Base-by-base conservation (phyloP, 2,888 invertebrate genomes). In the Oligia fasciuncula region DNA sequence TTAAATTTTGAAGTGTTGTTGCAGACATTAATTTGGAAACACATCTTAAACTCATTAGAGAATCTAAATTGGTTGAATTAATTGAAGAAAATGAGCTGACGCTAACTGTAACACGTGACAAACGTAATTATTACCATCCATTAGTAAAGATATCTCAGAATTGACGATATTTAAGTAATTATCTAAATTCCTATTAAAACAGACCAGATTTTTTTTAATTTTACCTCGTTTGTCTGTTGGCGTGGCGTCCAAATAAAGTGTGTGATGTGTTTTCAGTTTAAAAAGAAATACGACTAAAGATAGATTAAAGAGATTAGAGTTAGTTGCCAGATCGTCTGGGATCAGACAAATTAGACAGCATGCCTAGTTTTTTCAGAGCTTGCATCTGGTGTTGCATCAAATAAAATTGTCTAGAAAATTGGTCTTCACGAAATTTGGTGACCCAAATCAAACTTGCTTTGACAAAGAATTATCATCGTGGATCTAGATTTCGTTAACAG, bases 231-330 rank as follows among this genome's bases (percentile, higher is more conserved):
- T 54, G 68, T 29, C 57, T 49, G 62, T 51, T 54, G 57, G 57
- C n/a, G 17, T 19, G 14, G 19, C 14, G 11, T 68, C 14, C 13
- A 40, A 76, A 81, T 78, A 77, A 78, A 76, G 43, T 67, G n/a
- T 23, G 77, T 49, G 70, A 77, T 62, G 17, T 62, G 70, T 71
- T 78, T 72, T 77, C 29, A 75, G 54, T 81, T 73, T 40, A n/a
- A 79, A 85, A 82, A 80, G 71, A 84, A 87, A 81, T 66, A 46
- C 17, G 60, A 79, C 80, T 88, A 86, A 88, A 84, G 66, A 89
- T 89, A 88, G 84, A 84, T 11, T 57, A 23, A 57, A 57, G 57
- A 57, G 23, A 23, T 57, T 66, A 49, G 46, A 19, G 29, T 78
- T 67, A 66, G 75, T 35, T 88, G 89, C 86, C 87, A 87, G 85